Evolutionary conservation across 2,113 vertebrate species (phyloP).

Genomic region (Ahaetulla prasina): DNA sequence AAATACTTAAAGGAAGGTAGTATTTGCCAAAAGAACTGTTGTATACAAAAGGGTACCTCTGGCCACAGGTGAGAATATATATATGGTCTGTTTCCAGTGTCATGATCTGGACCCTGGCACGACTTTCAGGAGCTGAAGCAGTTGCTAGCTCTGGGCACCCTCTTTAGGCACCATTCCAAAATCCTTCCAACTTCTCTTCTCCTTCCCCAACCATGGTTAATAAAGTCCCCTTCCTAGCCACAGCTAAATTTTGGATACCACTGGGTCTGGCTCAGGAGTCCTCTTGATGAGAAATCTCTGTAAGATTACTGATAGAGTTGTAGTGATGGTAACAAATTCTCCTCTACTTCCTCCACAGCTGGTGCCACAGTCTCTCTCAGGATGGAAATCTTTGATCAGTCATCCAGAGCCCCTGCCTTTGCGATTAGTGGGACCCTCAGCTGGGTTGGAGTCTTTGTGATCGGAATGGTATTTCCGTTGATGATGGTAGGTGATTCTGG

Average conservation of each 20-base stretch:
- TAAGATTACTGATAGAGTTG: neutral
- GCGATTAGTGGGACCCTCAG: constrained; percentile 42
- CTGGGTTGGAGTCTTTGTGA: constrained; percentile 58
- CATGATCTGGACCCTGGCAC: neutral
- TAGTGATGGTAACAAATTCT: neutral
- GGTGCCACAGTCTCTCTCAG: constrained; percentile 54
- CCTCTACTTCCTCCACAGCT: constrained; percentile 31
- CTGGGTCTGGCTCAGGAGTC: neutral
- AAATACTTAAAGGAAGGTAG: neutral
- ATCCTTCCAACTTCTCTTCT: neutral
- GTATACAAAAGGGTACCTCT: neutral
- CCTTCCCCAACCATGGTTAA: neutral
- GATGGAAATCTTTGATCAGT: constrained; percentile 60
- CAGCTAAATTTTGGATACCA: neutral
- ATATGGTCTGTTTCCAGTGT: neutral
- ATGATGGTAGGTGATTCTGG: constrained; percentile 61
- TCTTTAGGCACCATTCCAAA: neutral
- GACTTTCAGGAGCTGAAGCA: neutral
- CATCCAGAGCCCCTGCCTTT: constrained; percentile 58
- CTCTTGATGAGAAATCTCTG: neutral
- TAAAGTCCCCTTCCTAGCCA: neutral
- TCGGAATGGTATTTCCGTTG: constrained; percentile 62
- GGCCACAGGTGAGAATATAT: neutral
- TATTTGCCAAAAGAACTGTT: neutral
- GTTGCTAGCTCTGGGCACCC: neutral